These are phyloP conservation scores for Hassar affinis DNA, from an alignment of 2,113 vertebrate species.

Conservation along the genomic window DNA sequence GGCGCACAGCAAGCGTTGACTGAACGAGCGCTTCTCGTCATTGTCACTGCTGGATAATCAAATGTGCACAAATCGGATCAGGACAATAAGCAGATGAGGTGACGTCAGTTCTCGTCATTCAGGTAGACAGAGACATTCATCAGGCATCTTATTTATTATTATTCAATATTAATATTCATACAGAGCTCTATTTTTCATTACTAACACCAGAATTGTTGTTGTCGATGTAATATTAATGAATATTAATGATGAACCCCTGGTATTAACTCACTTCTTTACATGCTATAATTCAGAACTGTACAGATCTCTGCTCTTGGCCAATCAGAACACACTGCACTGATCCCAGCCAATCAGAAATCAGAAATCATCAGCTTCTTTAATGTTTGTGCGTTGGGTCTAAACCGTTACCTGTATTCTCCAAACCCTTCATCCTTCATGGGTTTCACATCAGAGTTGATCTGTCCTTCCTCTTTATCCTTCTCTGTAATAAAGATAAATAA, in stretches of 20 bases:
- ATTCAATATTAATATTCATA: too few relatives aligned
- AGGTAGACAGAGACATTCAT: neutral
- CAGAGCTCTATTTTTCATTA: too few relatives aligned
- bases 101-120: neutral
- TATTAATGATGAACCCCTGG: too few relatives aligned
- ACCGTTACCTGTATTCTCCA: slow-evolving; percentile 83
- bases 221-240: too few relatives aligned
- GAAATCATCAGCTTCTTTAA: too few relatives aligned
- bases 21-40: slow-evolving; percentile 84
- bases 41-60: slow-evolving; percentile 71
- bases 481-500: slow-evolving; percentile 66
- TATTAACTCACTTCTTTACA: too few relatives aligned
- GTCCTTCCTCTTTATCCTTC: slow-evolving; percentile 87
- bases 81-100: neutral
- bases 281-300: too few relatives aligned
- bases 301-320: too few relatives aligned
- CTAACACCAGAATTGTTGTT: too few relatives aligned
- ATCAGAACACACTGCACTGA: neutral
- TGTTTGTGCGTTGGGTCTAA: neutral
- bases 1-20: slow-evolving; percentile 84
- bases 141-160: neutral
- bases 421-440: slow-evolving; percentile 88
- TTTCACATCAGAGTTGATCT: slow-evolving; percentile 81
- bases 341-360: neutral
- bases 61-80: neutral